These are phyloP conservation scores for Epizoanthus stellaris DNA, from an alignment of 92 coral and sea anemone genomes.

Conservation along the genomic window DNA sequence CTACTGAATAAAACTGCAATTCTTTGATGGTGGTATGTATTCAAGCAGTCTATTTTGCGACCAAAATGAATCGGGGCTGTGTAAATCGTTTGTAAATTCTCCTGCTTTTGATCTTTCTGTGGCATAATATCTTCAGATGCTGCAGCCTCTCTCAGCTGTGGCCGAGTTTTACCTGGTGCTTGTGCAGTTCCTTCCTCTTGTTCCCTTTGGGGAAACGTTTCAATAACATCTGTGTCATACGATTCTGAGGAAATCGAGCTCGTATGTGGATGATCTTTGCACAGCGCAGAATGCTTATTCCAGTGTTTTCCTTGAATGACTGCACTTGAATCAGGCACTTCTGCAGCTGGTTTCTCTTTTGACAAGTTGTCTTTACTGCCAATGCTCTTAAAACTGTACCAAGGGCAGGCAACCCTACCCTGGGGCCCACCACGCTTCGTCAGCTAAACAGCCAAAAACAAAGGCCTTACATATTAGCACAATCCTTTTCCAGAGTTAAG, in stretches of 20 bases:
- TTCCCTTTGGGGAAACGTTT: neutral
- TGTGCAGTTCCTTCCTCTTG: neutral
- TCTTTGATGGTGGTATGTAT: slow-evolving; percentile 89
- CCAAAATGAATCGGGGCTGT: slow-evolving; percentile 67
- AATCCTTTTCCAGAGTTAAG: neutral
- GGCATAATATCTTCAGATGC: neutral
- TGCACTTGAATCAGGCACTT: neutral
- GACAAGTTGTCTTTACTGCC: neutral
- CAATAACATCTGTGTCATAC: neutral
- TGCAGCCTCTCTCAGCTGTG: neutral
- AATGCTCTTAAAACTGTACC: slow-evolving; percentile 30
- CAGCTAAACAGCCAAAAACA: neutral
- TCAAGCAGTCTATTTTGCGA: slow-evolving; percentile 85
- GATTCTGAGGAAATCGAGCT: neutral
- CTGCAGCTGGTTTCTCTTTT: neutral
- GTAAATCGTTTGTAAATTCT: neutral
- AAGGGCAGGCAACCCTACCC: slow-evolving; percentile 21
- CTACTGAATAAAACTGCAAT: slow-evolving; percentile 94
- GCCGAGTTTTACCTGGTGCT: neutral
- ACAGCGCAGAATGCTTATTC: neutral
- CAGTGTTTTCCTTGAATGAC: neutral
- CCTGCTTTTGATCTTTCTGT: neutral
- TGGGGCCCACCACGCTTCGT: slow-evolving; percentile 3
- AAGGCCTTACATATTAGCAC: neutral
- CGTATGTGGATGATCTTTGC: neutral